phyloP scores from a whole-genome alignment of 2,113 vertebrate genomes.

The Apaloderma vittatum region DNA sequence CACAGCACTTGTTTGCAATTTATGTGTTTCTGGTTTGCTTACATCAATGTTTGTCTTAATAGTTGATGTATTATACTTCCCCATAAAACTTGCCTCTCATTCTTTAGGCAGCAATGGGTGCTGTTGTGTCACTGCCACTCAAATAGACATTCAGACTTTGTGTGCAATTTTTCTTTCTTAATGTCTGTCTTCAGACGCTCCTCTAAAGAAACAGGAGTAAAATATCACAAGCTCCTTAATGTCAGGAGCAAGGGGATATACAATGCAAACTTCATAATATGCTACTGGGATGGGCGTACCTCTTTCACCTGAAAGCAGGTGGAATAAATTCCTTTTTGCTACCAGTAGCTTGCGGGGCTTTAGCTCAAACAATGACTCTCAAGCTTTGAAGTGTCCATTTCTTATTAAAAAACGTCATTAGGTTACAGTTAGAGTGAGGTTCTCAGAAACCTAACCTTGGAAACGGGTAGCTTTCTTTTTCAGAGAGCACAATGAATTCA shows the following conservation, averaged over 20 bases:
- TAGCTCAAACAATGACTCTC: background rate
- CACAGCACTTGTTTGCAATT: background rate
- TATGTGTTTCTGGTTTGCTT: background rate
- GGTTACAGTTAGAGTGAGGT: background rate
- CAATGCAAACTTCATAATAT: background rate
- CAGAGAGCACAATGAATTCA: background rate
- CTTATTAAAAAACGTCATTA: background rate
- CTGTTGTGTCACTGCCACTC: accelerated
- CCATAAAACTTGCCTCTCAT: background rate
- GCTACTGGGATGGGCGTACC: too few species aligned
- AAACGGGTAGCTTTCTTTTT: background rate
- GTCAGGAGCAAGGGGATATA: background rate
- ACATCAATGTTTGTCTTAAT: background rate
- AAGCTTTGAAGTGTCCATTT: slow-evolving; percentile 14
- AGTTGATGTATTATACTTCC: background rate
- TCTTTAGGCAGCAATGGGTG: background rate
- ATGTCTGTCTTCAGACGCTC: background rate
- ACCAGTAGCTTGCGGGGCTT: background rate
- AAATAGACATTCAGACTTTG: background rate
- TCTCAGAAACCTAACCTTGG: background rate
- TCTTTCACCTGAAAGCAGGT: background rate
- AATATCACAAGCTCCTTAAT: background rate
- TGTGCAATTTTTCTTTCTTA: background rate
- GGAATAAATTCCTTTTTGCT: background rate
- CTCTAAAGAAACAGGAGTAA: background rate